Percentiles rank a stretch among this genome's conserved stretches.
Evolutionary conservation across 2,113 vertebrate genomes (phyloP).

Genomic region (Thamnophis sirtalis): DNA sequence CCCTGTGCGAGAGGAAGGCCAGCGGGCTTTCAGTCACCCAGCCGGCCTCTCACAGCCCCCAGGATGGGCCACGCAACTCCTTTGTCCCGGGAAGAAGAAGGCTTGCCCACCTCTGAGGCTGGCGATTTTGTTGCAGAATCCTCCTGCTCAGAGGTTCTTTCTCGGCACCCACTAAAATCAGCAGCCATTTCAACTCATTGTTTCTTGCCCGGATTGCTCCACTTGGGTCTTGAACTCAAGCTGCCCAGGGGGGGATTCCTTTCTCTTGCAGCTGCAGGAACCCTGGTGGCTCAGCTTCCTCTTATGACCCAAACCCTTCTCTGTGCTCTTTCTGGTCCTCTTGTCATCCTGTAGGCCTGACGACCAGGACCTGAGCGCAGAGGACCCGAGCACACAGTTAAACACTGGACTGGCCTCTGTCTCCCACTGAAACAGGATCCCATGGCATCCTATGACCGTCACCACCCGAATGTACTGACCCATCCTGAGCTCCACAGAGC

Average conservation of each 20-base stretch:
- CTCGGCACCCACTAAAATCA: neutral
- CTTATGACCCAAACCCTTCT: neutral
- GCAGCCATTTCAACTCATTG: neutral
- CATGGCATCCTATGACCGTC: neutral
- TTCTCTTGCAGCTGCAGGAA: neutral
- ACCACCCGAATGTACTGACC: too few species aligned
- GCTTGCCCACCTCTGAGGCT: neutral
- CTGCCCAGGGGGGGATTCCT: neutral
- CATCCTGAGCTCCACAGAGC: too few species aligned
- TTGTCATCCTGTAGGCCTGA: neutral
- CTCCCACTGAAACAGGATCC: neutral
- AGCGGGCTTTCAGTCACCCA: neutral
- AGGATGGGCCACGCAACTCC: neutral
- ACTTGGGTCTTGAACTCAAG: neutral
- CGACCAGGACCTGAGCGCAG: neutral
- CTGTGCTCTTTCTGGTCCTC: neutral
- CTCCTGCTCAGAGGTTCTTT: neutral
- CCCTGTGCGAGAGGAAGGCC: neutral
- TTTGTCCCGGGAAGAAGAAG: neutral
- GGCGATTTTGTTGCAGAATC: neutral
- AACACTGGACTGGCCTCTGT: neutral
- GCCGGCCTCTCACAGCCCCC: neutral
- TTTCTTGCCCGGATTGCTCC: neutral
- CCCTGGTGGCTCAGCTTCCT: neutral
- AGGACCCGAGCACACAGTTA: neutral